A percentile compares a stretch with the other conserved stretches of the same genome.
Evolutionary conservation across 2,797 vertebrate species (phyloP).

Genomic region (Phyllotis vaccarum): DNA sequence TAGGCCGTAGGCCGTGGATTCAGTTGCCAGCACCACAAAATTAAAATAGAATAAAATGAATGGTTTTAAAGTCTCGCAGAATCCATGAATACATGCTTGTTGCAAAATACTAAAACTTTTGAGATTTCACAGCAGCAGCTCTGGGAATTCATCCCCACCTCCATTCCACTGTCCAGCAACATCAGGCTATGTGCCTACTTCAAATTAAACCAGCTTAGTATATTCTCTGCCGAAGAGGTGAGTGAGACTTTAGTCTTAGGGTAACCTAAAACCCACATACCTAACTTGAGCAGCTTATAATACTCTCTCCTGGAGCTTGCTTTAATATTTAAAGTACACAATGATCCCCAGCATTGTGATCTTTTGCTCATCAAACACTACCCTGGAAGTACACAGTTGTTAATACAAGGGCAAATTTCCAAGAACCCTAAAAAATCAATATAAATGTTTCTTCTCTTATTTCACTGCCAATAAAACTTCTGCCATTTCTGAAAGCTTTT

Average conservation of each 20-base stretch:
- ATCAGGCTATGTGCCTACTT: not conserved
- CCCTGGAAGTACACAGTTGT: not conserved
- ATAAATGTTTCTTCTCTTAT: not conserved
- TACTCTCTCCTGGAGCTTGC: slow-evolving; percentile 28
- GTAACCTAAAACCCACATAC: slow-evolving; percentile 65
- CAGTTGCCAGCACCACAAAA: not conserved
- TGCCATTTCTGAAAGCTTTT: slow-evolving; percentile 47
- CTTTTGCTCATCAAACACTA: slow-evolving; percentile 20
- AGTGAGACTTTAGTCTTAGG: slow-evolving; percentile 47
- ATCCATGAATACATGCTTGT: not conserved
- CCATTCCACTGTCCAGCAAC: not conserved
- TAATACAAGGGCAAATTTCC: not conserved
- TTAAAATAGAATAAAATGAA: not conserved
- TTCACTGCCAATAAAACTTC: slow-evolving; percentile 9
- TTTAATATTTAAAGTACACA: slow-evolving; percentile 74
- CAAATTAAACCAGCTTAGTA: slow-evolving; percentile 31
- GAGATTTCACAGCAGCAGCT: not conserved
- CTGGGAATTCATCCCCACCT: not conserved
- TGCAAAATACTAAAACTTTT: not conserved
- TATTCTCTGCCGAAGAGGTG: slow-evolving; percentile 11
- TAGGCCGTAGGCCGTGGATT: not conserved
- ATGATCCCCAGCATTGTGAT: not conserved
- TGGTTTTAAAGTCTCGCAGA: not conserved
- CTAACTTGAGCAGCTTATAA: slow-evolving; percentile 57
- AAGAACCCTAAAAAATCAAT: slow-evolving; percentile 53